Evolutionary conservation across 2,888 invertebrate species (phyloP).

Genomic region (Tetanocera ferruginea): DNA sequence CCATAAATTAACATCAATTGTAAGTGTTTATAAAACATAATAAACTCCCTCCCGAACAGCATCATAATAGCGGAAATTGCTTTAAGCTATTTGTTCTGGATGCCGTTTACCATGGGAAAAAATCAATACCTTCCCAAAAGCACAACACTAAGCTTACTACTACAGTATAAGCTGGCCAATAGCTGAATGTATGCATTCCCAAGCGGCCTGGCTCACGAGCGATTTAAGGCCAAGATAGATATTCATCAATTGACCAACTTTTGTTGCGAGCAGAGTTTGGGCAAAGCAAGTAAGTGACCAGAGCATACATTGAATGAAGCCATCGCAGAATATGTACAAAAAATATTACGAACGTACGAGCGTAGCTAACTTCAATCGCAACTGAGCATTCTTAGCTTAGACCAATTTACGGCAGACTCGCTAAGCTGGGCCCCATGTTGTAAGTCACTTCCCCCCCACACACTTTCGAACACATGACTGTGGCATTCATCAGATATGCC

Average conservation of each 20-base stretch:
- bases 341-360: background rate
- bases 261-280: background rate
- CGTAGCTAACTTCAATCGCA: background rate
- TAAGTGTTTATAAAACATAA: constrained; percentile 9
- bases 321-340: background rate
- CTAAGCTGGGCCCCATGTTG: background rate
- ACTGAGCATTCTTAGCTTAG: background rate
- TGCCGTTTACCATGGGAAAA: constrained; percentile 38
- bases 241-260: constrained; percentile 39
- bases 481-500: constrained; percentile 13
- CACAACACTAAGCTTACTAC: background rate
- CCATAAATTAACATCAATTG: constrained; percentile 38
- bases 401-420: background rate
- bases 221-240: constrained; percentile 18
- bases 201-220: background rate
- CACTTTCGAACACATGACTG: background rate
- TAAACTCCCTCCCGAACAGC: background rate
- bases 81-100: constrained; percentile 36
- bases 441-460: background rate
- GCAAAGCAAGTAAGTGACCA: background rate
- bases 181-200: no score
- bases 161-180: no score
- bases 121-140: constrained; percentile 35
- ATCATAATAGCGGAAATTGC: background rate
- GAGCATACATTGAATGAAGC: background rate